A percentile compares a stretch with the other conserved stretches of the same genome.
phyloP scores from a whole-genome alignment of 2,113 vertebrate genomes.

The Sander lucioperca region DNA sequence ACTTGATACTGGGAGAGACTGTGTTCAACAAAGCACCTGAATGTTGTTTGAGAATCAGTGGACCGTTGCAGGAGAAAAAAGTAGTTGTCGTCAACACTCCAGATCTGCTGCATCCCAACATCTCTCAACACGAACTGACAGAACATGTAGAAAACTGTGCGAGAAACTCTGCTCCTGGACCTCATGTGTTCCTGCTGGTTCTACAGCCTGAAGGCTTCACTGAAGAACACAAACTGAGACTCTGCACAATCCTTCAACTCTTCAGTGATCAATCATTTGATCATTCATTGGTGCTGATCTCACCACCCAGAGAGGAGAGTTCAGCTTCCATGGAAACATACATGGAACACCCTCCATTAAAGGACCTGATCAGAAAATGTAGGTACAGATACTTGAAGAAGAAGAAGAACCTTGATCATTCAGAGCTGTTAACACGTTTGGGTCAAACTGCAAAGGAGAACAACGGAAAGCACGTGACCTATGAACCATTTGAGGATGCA shows the following conservation, averaged over 20 bases:
- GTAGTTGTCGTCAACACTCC: constrained; percentile 28
- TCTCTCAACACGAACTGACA: constrained; percentile 12
- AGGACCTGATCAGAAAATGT: constrained; percentile 10
- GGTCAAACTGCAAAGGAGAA: not conserved
- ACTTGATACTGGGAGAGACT: constrained; percentile 11
- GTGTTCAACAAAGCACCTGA: accelerated
- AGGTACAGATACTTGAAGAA: not conserved
- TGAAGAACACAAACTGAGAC: constrained; percentile 11
- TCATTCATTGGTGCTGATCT: constrained; percentile 42
- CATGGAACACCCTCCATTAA: not conserved
- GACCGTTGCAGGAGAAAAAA: not conserved
- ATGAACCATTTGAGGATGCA: constrained; percentile 1
- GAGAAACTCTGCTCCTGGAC: constrained; percentile 39
- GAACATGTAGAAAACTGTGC: not conserved
- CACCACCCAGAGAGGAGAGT: constrained; percentile 1
- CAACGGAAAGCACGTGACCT: not conserved
- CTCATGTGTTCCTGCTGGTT: constrained; percentile 15
- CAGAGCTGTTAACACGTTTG: constrained; percentile 20
- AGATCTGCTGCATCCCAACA: not conserved
- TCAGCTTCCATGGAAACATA: not conserved
- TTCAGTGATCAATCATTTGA: constrained; percentile 5
- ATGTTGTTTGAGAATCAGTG: accelerated
- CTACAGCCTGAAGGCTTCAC: constrained; percentile 53
- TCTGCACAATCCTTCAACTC: not conserved
- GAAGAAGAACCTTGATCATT: not conserved